phyloP scores from a whole-genome alignment of 2,888 invertebrate species.

The Hymenopus coronatus region DNA sequence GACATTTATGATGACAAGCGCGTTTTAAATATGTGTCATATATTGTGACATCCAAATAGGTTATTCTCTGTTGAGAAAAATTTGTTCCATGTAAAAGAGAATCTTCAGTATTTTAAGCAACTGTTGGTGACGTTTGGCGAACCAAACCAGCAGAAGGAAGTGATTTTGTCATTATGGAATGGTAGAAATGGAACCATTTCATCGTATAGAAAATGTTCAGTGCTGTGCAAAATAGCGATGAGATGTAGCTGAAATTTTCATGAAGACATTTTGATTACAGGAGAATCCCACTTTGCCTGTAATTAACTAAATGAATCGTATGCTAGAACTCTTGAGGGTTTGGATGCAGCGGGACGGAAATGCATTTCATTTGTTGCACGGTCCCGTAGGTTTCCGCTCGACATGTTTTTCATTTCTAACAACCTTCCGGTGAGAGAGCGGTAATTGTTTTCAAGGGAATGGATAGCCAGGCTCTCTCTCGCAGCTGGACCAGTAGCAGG shows the following conservation, averaged over 20 bases:
- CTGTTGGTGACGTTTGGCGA: no score
- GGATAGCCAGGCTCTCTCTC: neutral
- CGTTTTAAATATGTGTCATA: no score
- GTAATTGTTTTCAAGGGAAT: neutral
- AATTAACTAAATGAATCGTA: neutral
- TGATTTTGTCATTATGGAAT: no score
- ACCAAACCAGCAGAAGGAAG: no score
- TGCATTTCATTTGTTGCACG: neutral
- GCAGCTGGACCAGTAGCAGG: neutral
- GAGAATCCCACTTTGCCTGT: neutral
- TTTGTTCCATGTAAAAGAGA: no score
- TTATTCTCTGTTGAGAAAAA: no score
- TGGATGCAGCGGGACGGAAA: neutral
- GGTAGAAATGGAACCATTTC: no score
- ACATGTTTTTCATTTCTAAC: neutral
- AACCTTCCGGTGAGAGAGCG: neutral
- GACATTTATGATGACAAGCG: no score
- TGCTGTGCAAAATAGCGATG: neutral
- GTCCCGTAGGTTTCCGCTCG: neutral
- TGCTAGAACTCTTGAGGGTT: neutral
- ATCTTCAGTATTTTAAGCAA: no score
- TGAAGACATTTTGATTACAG: neutral
- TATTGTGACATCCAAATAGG: no score
- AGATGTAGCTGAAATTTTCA: neutral
- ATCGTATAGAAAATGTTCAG: neutral